A percentile compares a stretch with the other conserved stretches of the same genome.
Evolutionary conservation across 2,888 invertebrate species (phyloP).

Genomic region (Maniola hyperantus): DNA sequence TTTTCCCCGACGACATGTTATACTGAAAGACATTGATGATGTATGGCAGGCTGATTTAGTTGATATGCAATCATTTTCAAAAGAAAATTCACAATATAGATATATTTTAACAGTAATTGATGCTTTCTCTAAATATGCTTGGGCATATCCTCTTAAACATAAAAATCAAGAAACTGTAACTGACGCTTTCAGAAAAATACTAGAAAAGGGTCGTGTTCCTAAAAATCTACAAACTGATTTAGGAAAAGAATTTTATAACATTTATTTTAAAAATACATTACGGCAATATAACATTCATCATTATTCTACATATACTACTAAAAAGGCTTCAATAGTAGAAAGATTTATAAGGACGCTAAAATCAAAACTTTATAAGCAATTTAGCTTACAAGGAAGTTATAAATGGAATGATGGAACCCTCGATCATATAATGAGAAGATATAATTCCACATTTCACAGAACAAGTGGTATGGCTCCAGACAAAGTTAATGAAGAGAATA

Average conservation of each 20-base stretch:
- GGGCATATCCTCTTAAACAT: background rate
- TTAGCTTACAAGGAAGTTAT: slow-evolving; percentile 29
- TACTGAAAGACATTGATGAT: background rate
- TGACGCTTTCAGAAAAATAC: background rate
- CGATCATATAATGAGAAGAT: slow-evolving; percentile 21
- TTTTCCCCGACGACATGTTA: background rate
- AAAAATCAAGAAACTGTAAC: slow-evolving; percentile 5
- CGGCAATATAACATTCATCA: slow-evolving; percentile 23
- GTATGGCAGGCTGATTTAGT: slow-evolving; percentile 1
- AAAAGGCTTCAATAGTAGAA: slow-evolving; percentile 36
- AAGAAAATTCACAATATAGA: background rate
- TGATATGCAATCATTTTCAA: slow-evolving; percentile 4
- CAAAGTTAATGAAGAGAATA: slow-evolving; percentile 17
- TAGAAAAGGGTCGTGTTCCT: background rate
- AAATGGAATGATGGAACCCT: slow-evolving; percentile 28
- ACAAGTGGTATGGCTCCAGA: slow-evolving; percentile 14
- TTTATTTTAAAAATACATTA: slow-evolving; percentile 14
- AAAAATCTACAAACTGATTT: slow-evolving; percentile 1
- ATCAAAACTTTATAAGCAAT: slow-evolving; percentile 25
- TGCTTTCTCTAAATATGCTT: slow-evolving; percentile 2
- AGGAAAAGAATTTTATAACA: slow-evolving; percentile 35
- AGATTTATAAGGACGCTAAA: slow-evolving; percentile 37
- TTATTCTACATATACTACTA: slow-evolving; percentile 33
- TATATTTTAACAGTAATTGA: slow-evolving; percentile 2
- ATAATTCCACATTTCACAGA: slow-evolving; percentile 30